Evolutionary conservation across 2,888 invertebrate genomes (phyloP), one percentile per base, ranked within the genome.

Genomic region (Sthenelais limicola): DNA sequence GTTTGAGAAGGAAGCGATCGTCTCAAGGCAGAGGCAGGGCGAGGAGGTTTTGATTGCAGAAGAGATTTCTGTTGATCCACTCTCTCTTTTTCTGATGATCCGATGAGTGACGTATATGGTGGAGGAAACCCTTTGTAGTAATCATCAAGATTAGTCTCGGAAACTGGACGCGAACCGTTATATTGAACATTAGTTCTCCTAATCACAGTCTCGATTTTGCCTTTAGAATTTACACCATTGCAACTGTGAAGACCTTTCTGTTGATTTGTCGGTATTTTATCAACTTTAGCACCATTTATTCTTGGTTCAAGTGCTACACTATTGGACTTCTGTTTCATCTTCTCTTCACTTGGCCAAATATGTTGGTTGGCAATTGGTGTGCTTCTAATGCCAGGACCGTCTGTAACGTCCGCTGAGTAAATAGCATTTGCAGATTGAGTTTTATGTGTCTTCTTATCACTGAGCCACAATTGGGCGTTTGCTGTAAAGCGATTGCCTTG

Each of bases 101-200:
- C n/a, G 4, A 26, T 21, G 3, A 30, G n/a, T 54, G 9, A 30
- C 21, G 26, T 54, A 32, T 54, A 15, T 30, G 3, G 12, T 9
- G 54, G n/a, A 5, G 54, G 5, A 26, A 28, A 15, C 4, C 9
- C 3, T 54, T 12, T 7, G 7, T 12, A 28, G 32, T 9, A 54
- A 24, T 54, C 54, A 54, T 54, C 54, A 15, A 54, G 28, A n/a
- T 54, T 26, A 5, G 54, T 54, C n/a, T 54, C 54, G 54, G 54
- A 54, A 54, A 54, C 54, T 28, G 54, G 54, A 5, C 54, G 54
- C n/a, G 12, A 9, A 9, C 26, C 7, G 26, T 54, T 54, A 12
- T 28, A 32, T 9, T 30, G 12, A 15, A 32, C 7, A 54, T 28
- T 5, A 54, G 54, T 15, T 26, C 32, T 54, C 32, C 28, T 54